Percentiles rank a stretch among this genome's conserved stretches.
Conservation (phyloP, 2,888 invertebrate genomes). For the Drosophila emarginata region DNA sequence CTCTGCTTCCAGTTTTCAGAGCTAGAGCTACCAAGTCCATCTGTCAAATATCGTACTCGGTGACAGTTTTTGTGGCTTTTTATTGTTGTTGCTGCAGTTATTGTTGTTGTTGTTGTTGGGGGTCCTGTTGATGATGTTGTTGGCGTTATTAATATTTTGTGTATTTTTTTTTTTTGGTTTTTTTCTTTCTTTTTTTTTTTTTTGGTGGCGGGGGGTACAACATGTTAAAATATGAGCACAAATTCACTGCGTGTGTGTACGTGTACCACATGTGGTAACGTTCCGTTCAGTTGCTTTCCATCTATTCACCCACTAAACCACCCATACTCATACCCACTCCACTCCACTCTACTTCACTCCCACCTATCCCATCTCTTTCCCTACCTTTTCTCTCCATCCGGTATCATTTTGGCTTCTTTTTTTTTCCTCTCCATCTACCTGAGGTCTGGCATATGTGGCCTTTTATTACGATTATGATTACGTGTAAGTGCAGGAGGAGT, state of each 20-base stretch:
- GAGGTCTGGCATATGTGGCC: slow-evolving; percentile 62
- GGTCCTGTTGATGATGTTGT: slow-evolving; percentile 41
- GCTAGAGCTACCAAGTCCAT: slow-evolving; percentile 52
- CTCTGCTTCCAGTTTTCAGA: slow-evolving; percentile 38
- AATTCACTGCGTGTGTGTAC: slow-evolving; percentile 36
- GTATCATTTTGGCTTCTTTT: background rate
- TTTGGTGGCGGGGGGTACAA: slow-evolving; percentile 3
- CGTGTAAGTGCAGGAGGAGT: slow-evolving; percentile 60
- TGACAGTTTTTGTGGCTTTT: slow-evolving; percentile 66
- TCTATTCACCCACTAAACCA: slow-evolving; percentile 3
- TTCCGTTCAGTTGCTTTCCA: slow-evolving; percentile 23
- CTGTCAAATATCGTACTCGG: slow-evolving; percentile 64
- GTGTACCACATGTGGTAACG: slow-evolving; percentile 16
- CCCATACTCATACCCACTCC: background rate
- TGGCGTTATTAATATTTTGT: slow-evolving; percentile 36
- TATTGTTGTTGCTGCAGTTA: slow-evolving; percentile 44
- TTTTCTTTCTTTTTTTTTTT: too few relatives aligned
- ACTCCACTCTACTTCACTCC: background rate
- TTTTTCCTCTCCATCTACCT: slow-evolving; percentile 29
- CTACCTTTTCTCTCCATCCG: slow-evolving; percentile 9
- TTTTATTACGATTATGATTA: slow-evolving; percentile 70
- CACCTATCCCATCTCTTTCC: too few relatives aligned
- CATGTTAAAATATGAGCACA: slow-evolving; percentile 64
- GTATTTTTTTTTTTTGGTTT: slow-evolving; percentile 23
- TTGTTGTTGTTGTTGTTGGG: slow-evolving; percentile 11